Evolutionary conservation across 2,113 vertebrate species (phyloP).

Genomic region (Globicephala melas): DNA sequence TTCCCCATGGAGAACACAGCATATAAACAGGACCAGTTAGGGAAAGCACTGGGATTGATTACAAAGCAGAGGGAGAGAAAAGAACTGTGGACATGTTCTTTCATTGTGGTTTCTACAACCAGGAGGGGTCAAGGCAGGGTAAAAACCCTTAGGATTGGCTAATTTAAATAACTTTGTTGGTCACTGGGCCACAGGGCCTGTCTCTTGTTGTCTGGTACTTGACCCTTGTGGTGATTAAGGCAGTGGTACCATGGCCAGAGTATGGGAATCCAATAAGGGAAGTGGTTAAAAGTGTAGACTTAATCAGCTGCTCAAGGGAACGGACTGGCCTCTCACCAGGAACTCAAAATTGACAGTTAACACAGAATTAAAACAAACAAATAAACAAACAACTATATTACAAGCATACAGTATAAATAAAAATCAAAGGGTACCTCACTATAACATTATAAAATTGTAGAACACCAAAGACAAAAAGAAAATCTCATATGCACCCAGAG

Average conservation of each 20-base stretch:
- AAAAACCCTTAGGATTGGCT: not conserved
- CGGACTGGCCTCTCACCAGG: not conserved
- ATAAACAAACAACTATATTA: not conserved
- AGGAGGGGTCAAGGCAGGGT: not conserved
- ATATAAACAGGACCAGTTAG: not conserved
- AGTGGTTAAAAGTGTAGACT: not conserved
- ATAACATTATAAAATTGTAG: not conserved
- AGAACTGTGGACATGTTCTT: not conserved
- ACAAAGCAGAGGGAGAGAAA: not conserved
- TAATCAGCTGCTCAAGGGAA: not conserved
- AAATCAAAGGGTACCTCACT: not conserved
- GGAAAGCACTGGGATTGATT: too few species aligned
- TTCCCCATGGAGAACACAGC: not conserved
- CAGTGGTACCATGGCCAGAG: not conserved
- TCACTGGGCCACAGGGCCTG: not conserved
- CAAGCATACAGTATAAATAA: not conserved
- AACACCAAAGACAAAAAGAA: not conserved
- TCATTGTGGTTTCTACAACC: not conserved
- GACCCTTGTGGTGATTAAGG: not conserved
- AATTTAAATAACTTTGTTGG: not conserved
- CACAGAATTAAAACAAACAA: not conserved
- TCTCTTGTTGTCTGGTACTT: not conserved
- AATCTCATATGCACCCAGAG: not conserved
- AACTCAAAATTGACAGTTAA: not conserved
- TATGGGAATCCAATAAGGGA: not conserved